phyloP scores from a whole-genome alignment of 1,140 invertebrate genomes.

The Diplogasteroides magnus region DNA sequence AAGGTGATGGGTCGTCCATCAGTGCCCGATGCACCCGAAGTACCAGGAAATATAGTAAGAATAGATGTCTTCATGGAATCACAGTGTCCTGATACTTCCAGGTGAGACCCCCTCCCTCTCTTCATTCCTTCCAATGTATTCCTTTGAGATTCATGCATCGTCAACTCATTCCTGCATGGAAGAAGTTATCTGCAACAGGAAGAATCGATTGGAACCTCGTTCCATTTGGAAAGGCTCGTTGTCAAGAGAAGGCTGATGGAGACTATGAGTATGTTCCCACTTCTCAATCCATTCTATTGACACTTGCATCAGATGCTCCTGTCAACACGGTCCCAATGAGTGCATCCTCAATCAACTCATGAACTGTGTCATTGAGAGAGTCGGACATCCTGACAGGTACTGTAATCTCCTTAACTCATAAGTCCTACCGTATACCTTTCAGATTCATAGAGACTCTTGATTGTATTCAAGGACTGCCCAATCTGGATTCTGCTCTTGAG shows the following conservation, averaged over 20 bases:
- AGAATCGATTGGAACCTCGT: slow-evolving; percentile 45
- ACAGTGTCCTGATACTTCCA: slow-evolving; percentile 52
- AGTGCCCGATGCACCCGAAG: too few relatives aligned
- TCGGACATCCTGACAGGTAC: slow-evolving; percentile 35
- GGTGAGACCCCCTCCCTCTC: too few relatives aligned
- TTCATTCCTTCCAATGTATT: not conserved
- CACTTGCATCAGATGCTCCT: slow-evolving; percentile 47
- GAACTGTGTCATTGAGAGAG: slow-evolving; percentile 51
- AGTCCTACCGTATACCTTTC: not conserved
- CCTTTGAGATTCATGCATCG: slow-evolving; percentile 38
- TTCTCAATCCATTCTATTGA: slow-evolving; percentile 13
- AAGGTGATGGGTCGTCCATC: not conserved
- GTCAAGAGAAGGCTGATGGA: slow-evolving; percentile 34
- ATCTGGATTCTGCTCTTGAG: slow-evolving; percentile 35
- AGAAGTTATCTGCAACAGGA: slow-evolving; percentile 27
- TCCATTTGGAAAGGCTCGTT: slow-evolving; percentile 54
- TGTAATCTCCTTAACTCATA: too few relatives aligned
- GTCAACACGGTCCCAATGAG: slow-evolving; percentile 49
- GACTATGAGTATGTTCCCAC: slow-evolving; percentile 42
- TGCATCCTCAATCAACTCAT: slow-evolving; percentile 52
- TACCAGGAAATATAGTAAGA: slow-evolving; percentile 23
- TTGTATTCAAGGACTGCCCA: slow-evolving; percentile 32
- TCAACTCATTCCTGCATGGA: slow-evolving; percentile 48
- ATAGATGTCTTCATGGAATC: slow-evolving; percentile 48
- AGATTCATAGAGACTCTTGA: not conserved